These are phyloP conservation scores for Stegana nigrithorax DNA, from an alignment of 2,888 invertebrate genomes.

Conservation along the genomic window DNA sequence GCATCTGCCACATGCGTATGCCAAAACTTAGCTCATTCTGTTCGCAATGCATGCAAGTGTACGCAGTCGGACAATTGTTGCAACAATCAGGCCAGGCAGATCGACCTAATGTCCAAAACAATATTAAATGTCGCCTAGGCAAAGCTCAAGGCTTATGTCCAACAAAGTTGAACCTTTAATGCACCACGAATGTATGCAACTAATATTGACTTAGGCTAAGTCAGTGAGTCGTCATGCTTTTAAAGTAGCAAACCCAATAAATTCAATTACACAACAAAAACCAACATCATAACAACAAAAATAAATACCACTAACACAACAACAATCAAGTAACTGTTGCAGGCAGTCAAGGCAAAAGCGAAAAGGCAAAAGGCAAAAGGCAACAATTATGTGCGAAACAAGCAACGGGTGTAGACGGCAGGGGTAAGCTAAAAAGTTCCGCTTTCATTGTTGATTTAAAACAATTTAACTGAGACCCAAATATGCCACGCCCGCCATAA, in stretches of 20 bases:
- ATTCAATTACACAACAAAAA: background rate
- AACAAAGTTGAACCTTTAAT: background rate
- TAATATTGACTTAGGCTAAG: background rate
- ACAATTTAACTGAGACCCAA: slow-evolving; percentile 1
- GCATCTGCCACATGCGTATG: no score
- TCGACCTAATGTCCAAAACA: no score
- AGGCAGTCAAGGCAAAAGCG: background rate
- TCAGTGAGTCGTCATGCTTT: background rate
- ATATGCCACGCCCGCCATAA: background rate
- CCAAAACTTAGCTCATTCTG: no score
- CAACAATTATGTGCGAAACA: no score
- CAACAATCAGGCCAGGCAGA: background rate
- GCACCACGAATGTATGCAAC: background rate
- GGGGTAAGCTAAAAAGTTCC: background rate
- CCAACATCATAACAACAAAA: no score
- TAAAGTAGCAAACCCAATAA: slow-evolving; percentile 8
- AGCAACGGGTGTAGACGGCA: background rate
- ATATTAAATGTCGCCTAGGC: no score
- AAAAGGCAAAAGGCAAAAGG: background rate
- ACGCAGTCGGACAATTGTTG: background rate
- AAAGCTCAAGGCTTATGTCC: no score
- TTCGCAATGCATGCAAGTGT: no score
- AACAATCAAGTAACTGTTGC: no score
- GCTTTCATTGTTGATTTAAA: slow-evolving; percentile 8
- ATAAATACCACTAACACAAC: background rate